A percentile compares a stretch with the other conserved stretches of the same genome.
These are phyloP conservation scores for Agrotis ipsilon DNA, from an alignment of 2,888 invertebrate genomes.

Conservation along the genomic window DNA sequence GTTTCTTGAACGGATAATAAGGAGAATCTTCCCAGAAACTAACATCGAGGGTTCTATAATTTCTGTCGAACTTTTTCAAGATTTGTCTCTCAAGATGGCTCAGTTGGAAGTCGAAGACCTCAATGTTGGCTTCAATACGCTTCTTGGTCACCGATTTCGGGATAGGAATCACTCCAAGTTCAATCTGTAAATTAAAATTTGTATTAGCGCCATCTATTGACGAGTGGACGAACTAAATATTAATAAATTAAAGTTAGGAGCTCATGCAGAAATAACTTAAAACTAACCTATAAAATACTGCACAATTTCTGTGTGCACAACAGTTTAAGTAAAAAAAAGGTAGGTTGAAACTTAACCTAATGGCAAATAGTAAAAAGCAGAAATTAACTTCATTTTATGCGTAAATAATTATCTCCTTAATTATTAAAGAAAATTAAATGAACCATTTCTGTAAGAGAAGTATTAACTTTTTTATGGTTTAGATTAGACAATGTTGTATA, in stretches of 20 bases:
- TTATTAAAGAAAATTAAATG: too few species aligned
- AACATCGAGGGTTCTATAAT: slow-evolving; percentile 73
- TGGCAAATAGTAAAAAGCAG: too few species aligned
- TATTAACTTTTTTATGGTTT: too few species aligned
- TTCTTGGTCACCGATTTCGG: slow-evolving; percentile 79
- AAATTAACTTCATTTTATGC: too few species aligned
- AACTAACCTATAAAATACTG: background rate
- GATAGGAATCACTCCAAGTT: slow-evolving; percentile 81
- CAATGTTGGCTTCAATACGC: slow-evolving; percentile 78
- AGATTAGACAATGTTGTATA: too few species aligned
- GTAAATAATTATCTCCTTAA: too few species aligned
- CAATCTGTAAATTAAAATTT: slow-evolving; percentile 72
- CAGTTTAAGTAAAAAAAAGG: too few species aligned
- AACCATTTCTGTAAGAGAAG: too few species aligned
- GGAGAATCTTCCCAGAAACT: slow-evolving; percentile 71
- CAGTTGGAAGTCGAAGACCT: slow-evolving; percentile 81
- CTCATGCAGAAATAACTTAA: too few species aligned
- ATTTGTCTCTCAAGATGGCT: slow-evolving; percentile 70
- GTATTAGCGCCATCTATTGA: slow-evolving; percentile 29
- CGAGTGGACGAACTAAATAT: slow-evolving; percentile 5
- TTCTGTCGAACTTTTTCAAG: slow-evolving; percentile 73
- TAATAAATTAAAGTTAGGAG: too few species aligned
- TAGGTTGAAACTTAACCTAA: too few species aligned
- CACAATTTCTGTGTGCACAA: too few species aligned
- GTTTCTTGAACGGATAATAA: slow-evolving; percentile 74